Percentiles rank a stretch among this genome's conserved stretches.
phyloP scores from a whole-genome alignment of 1,140 invertebrate genomes.

The Anagrus nilaparvatae region DNA sequence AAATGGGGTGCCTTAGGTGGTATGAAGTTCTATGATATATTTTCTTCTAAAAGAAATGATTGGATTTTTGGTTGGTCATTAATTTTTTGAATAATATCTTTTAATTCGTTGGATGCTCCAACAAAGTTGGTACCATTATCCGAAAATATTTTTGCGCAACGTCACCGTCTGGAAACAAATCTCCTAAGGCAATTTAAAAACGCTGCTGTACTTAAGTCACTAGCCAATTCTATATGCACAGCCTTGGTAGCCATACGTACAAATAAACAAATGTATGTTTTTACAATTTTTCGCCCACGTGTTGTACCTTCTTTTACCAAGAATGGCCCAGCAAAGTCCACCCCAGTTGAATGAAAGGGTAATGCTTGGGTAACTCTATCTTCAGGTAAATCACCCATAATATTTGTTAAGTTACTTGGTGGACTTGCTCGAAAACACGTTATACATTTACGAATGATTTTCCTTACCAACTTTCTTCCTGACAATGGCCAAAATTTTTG shows the following conservation, averaged over 20 bases:
- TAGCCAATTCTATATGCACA: not conserved
- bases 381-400: slow-evolving; percentile 1
- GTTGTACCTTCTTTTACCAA: not conserved
- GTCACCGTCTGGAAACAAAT: not conserved
- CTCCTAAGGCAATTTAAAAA: slow-evolving; percentile 1
- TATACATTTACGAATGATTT: not conserved
- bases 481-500: not conserved
- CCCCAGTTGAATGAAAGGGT: not conserved
- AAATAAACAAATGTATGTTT: not conserved
- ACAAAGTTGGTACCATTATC: slow-evolving; percentile 5
- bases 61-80: no score
- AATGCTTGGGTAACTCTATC: not conserved
- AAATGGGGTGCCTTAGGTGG: no score
- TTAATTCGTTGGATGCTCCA: not conserved
- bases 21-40: no score
- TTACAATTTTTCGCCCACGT: not conserved
- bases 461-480: not conserved
- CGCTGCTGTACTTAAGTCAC: not conserved
- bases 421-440: not conserved
- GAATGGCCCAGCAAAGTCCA: not conserved
- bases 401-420: not conserved
- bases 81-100: not conserved
- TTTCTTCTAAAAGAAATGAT: no score
- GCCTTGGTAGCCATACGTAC: slow-evolving; percentile 5
- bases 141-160: not conserved